These are phyloP conservation scores for Denticeps clupeoides DNA, from an alignment of 2,797 vertebrate species.

Conservation along the genomic window DNA sequence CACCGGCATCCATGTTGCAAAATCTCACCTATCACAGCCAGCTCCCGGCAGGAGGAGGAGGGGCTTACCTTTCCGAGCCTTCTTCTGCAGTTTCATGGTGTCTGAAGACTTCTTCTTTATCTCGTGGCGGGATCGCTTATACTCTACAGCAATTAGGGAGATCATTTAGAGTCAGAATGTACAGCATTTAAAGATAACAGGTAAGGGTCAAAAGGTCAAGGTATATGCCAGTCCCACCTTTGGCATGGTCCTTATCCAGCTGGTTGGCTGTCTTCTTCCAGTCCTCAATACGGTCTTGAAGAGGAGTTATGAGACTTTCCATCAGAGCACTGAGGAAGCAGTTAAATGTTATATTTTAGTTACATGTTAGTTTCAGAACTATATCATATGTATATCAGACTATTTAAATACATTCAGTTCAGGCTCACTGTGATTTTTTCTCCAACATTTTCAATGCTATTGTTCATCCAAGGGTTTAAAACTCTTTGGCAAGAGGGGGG, in stretches of 20 bases:
- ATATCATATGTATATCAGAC: too few relatives aligned
- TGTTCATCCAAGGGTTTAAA: too few relatives aligned
- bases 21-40: background rate
- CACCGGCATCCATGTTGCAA: background rate
- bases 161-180: background rate
- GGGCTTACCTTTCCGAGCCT: slow-evolving; percentile 84
- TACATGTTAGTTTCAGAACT: too few relatives aligned
- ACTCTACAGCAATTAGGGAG: slow-evolving; percentile 57
- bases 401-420: too few relatives aligned
- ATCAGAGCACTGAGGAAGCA: slow-evolving; percentile 82
- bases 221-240: slow-evolving; percentile 59
- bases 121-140: slow-evolving; percentile 91
- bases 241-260: slow-evolving; percentile 92
- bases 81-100: slow-evolving; percentile 95
- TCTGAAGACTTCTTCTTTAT: slow-evolving; percentile 98
- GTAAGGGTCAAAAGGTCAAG: background rate
- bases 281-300: slow-evolving; percentile 95
- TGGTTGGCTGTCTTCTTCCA: slow-evolving; percentile 97
- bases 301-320: slow-evolving; percentile 90
- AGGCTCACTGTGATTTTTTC: too few relatives aligned
- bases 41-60: background rate
- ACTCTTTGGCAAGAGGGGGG: too few relatives aligned
- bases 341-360: too few relatives aligned
- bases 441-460: too few relatives aligned
- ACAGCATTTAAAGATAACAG: too few relatives aligned